phyloP scores from a whole-genome alignment of 1,140 invertebrate species.

The Tribolium madens region DNA sequence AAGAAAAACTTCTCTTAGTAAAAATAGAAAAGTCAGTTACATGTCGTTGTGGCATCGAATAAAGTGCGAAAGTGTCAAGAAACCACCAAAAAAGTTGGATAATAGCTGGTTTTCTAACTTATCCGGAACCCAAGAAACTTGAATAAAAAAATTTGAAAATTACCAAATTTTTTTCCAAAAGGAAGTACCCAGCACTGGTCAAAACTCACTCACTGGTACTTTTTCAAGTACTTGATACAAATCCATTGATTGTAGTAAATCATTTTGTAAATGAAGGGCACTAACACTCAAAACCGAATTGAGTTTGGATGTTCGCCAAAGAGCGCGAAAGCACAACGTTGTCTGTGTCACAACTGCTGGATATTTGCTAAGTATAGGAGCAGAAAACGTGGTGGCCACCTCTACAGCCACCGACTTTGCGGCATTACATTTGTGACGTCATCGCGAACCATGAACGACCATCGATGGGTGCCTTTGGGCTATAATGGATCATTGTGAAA shows the following conservation, averaged over 20 bases:
- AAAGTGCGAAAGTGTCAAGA: no score
- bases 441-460: slow-evolving; percentile 4
- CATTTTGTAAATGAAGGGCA: slow-evolving; percentile 1
- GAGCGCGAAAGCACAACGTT: slow-evolving; percentile 24
- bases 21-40: no score
- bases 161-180: slow-evolving; percentile 2
- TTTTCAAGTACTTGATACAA: slow-evolving; percentile 29
- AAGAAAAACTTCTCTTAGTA: no score
- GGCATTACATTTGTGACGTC: slow-evolving; percentile 22
- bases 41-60: no score
- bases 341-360: slow-evolving; percentile 19
- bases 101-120: no score
- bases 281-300: slow-evolving; percentile 12
- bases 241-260: slow-evolving; percentile 31
- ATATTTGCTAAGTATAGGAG: slow-evolving; percentile 39
- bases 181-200: background rate
- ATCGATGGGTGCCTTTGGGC: background rate
- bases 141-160: background rate
- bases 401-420: slow-evolving; percentile 27
- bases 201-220: slow-evolving; percentile 23
- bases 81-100: no score
- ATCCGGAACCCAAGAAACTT: no score
- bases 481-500: background rate
- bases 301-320: slow-evolving; percentile 15
- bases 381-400: slow-evolving; percentile 29